Evolutionary conservation across 92 coral and sea anemone genomes (phyloP).

Genomic region (Plumapathes pennacea): DNA sequence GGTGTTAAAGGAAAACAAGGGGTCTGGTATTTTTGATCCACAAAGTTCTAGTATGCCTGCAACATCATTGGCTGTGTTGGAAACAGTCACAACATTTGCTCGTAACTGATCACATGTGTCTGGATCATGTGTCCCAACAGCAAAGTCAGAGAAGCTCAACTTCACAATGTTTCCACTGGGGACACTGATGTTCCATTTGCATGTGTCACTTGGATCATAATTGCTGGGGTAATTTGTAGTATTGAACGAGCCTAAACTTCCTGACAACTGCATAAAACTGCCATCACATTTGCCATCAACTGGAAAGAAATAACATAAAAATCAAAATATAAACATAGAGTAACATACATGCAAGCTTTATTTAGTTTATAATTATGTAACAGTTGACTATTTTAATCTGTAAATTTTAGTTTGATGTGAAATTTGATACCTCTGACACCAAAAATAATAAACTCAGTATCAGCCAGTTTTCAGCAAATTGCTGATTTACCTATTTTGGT

Average conservation of each 20-base stretch:
- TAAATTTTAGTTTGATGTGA: too few relatives aligned
- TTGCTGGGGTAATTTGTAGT: constrained; percentile 13
- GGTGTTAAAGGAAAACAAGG: constrained; percentile 4
- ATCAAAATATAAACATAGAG: too few relatives aligned
- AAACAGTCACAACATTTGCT: neutral
- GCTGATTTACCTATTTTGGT: too few relatives aligned
- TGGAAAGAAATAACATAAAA: too few relatives aligned
- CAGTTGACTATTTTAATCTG: too few relatives aligned
- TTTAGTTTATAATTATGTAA: too few relatives aligned
- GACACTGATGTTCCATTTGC: constrained; percentile 21
- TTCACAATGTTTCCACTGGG: constrained; percentile 6
- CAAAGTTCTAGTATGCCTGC: neutral
- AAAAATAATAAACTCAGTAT: too few relatives aligned
- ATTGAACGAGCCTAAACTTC: constrained; percentile 1
- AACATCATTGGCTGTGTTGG: neutral
- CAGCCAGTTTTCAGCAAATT: too few relatives aligned
- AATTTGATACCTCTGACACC: too few relatives aligned
- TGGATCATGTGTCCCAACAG: neutral
- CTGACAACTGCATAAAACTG: too few relatives aligned
- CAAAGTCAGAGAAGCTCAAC: neutral
- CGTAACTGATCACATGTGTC: neutral
- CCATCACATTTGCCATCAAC: too few relatives aligned
- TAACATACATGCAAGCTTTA: too few relatives aligned
- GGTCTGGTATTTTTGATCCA: constrained; percentile 3
- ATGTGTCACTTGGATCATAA: neutral